Base-by-base conservation (phyloP, 64 coral and sea anemone genomes). In the Dendronephthya gigantea region DNA sequence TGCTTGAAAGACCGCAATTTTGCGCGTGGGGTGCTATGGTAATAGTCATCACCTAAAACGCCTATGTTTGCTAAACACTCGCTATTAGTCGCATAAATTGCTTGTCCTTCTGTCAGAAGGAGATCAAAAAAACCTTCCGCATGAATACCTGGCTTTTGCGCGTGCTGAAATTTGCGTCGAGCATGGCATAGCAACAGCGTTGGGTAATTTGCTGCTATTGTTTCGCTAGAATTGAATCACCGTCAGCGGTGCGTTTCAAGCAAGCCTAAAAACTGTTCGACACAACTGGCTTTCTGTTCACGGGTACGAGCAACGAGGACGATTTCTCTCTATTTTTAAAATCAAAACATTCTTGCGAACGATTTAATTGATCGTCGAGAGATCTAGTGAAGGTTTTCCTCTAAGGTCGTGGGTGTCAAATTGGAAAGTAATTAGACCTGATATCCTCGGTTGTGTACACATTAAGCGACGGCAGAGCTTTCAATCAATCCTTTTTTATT, bases 381-480 rank as follows among this genome's bases (percentile, higher is more conserved):
- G 7, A 75, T 37, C 25, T 31, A 2, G 28, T 4, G 35, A 27
- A 34, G 4, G 25, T 27, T 34, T 37, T 19, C 31, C 58, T 6
- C 29, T 79, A 2, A 30, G 17, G 72, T 36, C 72, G 72, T 35
- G 72, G 29, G 72, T 79, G 72, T 79, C 36, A 79, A 79, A 34
- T 38, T 79, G 36, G 32, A 79, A 79, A 79, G 72, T 35, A 79
- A 79, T 79, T 79, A 79, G 72, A 35, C 19, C 28, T 79, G 9
- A 4, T 29, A 33, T 16, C 30, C 7, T 29, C 32, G 4, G 8
- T 3, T 79, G 72, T 79, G 72, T 35, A 79, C 72, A 79, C 29
- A 79, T 79, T 79, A 79, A 36, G 15, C 9, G 72, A 79, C 32
- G 36, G 72, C 72, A 2, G n/a, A 39, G 2, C 72, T 79, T 79